These are phyloP conservation scores for Sipunculus nudus DNA, from an alignment of 2,888 invertebrate genomes.

Conservation along the genomic window DNA sequence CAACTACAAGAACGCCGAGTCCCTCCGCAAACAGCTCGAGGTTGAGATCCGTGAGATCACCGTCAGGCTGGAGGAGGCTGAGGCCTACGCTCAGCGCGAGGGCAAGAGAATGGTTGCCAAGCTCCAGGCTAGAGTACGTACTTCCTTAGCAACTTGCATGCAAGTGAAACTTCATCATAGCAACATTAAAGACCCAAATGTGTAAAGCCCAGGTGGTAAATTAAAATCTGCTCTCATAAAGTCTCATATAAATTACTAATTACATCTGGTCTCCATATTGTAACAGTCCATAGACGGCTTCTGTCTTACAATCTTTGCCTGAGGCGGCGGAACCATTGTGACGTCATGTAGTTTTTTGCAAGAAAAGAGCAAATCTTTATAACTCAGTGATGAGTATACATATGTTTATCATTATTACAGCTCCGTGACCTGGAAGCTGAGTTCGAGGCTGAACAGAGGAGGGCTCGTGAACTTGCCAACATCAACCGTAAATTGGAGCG, in stretches of 20 bases:
- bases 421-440: slow-evolving; percentile 65
- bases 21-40: slow-evolving; percentile 66
- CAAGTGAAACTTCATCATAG: neutral
- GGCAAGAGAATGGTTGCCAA: slow-evolving; percentile 66
- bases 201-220: no score
- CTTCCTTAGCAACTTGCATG: neutral
- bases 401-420: slow-evolving; percentile 40
- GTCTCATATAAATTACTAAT: no score
- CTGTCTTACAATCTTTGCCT: no score
- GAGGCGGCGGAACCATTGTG: no score
- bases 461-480: slow-evolving; percentile 58
- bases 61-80: slow-evolving; percentile 65
- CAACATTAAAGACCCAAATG: no score
- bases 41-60: slow-evolving; percentile 66
- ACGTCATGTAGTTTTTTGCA: no score
- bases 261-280: no score
- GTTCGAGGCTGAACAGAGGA: slow-evolving; percentile 62
- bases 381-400: no score
- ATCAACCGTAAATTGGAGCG: slow-evolving; percentile 62
- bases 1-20: slow-evolving; percentile 67
- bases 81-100: slow-evolving; percentile 65
- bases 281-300: no score
- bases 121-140: slow-evolving; percentile 62
- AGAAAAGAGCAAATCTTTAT: no score
- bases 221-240: no score